phyloP scores from a whole-genome alignment of 2,113 vertebrate genomes.

The Coturnix japonica region DNA sequence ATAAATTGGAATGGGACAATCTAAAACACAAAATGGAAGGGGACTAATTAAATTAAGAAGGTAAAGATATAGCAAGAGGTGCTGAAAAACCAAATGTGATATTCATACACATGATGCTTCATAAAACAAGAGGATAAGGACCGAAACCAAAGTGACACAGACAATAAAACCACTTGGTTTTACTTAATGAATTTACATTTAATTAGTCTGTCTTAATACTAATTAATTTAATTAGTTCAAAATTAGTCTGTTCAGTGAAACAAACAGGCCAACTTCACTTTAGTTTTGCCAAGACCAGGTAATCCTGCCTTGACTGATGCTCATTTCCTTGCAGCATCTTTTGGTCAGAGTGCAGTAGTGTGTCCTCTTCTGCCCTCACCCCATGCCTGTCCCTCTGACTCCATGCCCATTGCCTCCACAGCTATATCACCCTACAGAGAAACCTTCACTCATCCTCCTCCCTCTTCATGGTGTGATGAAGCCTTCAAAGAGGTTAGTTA shows the following conservation, averaged over 20 bases:
- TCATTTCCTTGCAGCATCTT: not conserved
- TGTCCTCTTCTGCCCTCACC: accelerated
- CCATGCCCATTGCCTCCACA: not conserved
- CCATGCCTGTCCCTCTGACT: not conserved
- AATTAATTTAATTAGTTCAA: not conserved
- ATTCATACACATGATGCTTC: not conserved
- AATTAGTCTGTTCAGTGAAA: not conserved
- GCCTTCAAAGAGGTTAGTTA: not conserved
- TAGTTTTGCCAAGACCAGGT: not conserved
- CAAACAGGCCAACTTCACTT: not conserved
- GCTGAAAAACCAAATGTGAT: not conserved
- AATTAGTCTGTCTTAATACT: not conserved
- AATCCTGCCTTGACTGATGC: not conserved
- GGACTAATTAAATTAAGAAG: not conserved
- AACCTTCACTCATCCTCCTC: not conserved
- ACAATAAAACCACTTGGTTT: not conserved
- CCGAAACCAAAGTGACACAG: not conserved
- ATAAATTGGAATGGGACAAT: not conserved
- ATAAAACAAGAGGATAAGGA: not conserved
- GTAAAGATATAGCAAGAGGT: not conserved
- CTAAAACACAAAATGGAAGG: not conserved
- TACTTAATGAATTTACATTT: not conserved
- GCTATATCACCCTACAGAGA: not conserved
- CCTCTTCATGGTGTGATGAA: not conserved
- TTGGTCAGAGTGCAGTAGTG: not conserved